A percentile compares a stretch with the other conserved stretches of the same genome.
These are phyloP conservation scores for Ophion ellenae DNA, from an alignment of 2,888 invertebrate genomes.

Conservation along the genomic window DNA sequence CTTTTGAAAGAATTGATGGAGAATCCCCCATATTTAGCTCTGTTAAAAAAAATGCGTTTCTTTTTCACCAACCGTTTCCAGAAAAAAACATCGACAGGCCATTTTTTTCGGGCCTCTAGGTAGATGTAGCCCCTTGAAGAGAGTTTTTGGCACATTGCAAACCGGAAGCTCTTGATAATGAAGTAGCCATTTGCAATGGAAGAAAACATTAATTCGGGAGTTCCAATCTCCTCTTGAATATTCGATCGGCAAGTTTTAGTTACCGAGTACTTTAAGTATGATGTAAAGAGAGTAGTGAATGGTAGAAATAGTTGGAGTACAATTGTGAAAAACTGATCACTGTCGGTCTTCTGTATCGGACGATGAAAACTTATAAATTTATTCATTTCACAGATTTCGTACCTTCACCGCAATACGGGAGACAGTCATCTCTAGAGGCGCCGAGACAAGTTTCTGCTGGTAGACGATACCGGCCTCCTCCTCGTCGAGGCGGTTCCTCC, in stretches of 20 bases:
- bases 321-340: no score
- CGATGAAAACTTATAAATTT: not conserved
- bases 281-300: not conserved
- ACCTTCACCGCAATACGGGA: slow-evolving; percentile 80
- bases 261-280: no score
- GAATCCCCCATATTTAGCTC: no score
- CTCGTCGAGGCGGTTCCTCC: slow-evolving; percentile 76
- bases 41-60: no score
- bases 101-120: no score
- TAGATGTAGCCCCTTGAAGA: no score
- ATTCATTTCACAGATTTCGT: slow-evolving; percentile 10
- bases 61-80: no score
- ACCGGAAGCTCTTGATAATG: not conserved
- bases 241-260: no score
- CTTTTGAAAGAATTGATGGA: no score
- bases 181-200: not conserved
- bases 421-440: slow-evolving; percentile 80
- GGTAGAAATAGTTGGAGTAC: not conserved
- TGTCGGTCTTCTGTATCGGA: not conserved
- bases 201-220: not conserved
- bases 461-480: slow-evolving; percentile 76
- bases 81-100: no score
- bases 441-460: slow-evolving; percentile 77
- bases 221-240: no score
- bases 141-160: not conserved